These are phyloP conservation scores for Notarius quadriscutis DNA, from an alignment of 2,113 vertebrate species.

Conservation along the genomic window DNA sequence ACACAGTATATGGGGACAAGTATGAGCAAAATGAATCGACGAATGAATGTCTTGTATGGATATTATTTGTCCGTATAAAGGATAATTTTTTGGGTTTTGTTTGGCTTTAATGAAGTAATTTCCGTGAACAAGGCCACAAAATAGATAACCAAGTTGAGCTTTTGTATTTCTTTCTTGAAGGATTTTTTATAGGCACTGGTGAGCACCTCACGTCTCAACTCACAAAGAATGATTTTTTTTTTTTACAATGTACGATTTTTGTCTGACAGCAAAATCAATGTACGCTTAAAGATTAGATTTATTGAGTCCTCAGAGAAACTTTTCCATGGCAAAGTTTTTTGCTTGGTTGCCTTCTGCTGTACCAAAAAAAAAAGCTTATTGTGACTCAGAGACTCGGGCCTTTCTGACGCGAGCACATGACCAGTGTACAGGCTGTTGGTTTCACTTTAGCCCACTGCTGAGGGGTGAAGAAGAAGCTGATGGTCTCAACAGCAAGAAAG, in stretches of 20 bases:
- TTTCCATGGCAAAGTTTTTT: background rate
- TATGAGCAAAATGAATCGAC: no score
- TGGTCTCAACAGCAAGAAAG: slow-evolving; percentile 4
- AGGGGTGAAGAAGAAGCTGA: slow-evolving; percentile 29
- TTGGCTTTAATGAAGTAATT: no score
- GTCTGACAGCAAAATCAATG: background rate
- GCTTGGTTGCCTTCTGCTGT: background rate
- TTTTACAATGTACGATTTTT: background rate
- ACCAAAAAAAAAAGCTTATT: background rate
- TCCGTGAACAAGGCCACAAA: background rate
- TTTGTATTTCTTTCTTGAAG: background rate
- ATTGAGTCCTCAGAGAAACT: no score
- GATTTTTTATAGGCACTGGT: background rate
- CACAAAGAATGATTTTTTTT: background rate
- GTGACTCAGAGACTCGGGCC: background rate
- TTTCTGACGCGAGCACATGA: background rate
- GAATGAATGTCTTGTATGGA: no score
- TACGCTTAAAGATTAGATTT: background rate
- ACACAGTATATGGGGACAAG: no score
- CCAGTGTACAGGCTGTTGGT: background rate
- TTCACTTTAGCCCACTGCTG: slow-evolving; percentile 11
- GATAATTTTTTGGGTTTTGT: no score
- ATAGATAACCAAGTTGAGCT: background rate
- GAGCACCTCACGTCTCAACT: background rate
- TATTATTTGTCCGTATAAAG: no score